Evolutionary conservation across 2,888 invertebrate genomes (phyloP).

Genomic region (Diabrotica balteata): DNA sequence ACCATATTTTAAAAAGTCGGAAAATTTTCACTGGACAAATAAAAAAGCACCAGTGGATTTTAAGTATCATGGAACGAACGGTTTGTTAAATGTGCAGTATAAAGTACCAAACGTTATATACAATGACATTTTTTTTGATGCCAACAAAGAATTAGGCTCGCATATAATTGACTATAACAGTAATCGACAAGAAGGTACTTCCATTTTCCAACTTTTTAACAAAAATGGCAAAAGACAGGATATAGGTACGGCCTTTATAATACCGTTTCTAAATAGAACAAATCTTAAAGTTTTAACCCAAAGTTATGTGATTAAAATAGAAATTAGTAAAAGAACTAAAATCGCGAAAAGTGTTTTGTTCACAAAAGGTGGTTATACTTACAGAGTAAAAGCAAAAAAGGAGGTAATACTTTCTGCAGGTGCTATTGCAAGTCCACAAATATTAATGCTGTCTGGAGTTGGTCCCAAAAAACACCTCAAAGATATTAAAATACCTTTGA

Average conservation of each 20-base stretch:
- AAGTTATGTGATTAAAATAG: conserved; percentile 68
- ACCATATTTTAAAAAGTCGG: conserved; percentile 55
- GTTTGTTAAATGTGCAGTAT: conserved; percentile 39
- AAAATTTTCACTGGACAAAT: conserved; percentile 29
- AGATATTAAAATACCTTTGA: conserved; percentile 65
- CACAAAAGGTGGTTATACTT: conserved; percentile 65
- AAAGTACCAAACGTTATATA: conserved; percentile 24
- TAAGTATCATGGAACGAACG: conserved; percentile 29
- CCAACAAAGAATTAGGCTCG: conserved; percentile 72
- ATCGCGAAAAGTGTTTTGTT: conserved; percentile 72
- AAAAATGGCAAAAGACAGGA: conserved; percentile 76
- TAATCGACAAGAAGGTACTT: conserved; percentile 69
- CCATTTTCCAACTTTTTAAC: conserved; percentile 69
- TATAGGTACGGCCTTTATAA: conserved; percentile 76
- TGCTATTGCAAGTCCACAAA: conserved; percentile 80
- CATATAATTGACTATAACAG: conserved; percentile 73
- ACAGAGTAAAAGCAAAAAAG: conserved; percentile 66
- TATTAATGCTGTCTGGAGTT: conserved; percentile 83
- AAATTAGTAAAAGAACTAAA: conserved; percentile 68
- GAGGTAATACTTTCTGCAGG: conserved; percentile 83
- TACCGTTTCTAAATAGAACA: conserved; percentile 67
- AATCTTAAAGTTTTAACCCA: conserved; percentile 76
- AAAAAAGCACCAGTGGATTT: conserved; percentile 21
- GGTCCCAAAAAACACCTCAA: conserved; percentile 70
- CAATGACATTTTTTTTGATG: conserved; percentile 66